Evolutionary conservation across 1,140 invertebrate species (phyloP).

Genomic region (Fopius arisanus): DNA sequence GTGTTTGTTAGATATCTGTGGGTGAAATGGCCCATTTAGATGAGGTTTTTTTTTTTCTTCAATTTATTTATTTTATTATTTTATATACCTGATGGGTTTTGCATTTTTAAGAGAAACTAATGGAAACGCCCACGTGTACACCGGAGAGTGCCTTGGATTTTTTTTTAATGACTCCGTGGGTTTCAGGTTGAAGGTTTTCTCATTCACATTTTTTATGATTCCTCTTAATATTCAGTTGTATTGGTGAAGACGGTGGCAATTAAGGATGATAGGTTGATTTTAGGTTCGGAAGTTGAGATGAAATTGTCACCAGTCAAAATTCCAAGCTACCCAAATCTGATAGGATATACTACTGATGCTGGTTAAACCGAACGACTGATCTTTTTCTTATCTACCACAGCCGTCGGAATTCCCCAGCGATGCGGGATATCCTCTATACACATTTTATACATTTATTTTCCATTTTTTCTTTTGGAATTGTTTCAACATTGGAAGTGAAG

Average conservation of each 20-base stretch:
- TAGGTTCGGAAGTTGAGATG: neutral
- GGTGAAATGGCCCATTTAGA: neutral
- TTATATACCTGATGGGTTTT: neutral
- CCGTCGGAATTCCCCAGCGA: conserved; percentile 18
- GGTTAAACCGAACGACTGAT: neutral
- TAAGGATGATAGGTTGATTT: neutral
- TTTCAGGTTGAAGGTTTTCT: neutral
- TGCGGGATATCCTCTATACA: neutral
- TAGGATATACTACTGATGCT: neutral
- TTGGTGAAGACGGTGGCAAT: neutral
- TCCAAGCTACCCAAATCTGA: conserved; percentile 30
- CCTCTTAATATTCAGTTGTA: neutral
- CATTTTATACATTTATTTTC: too few species aligned
- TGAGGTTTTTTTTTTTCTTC: neutral
- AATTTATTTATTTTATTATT: too few species aligned
- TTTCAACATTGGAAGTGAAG: neutral
- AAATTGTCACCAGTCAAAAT: conserved; percentile 32
- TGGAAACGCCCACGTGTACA: conserved; percentile 5
- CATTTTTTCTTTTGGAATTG: too few species aligned
- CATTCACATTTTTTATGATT: neutral
- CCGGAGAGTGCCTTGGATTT: neutral
- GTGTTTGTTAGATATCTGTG: neutral
- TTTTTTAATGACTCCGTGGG: conserved; percentile 2
- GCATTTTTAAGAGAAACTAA: neutral
- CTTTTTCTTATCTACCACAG: neutral